A percentile compares a stretch with the other conserved stretches of the same genome.
Evolutionary conservation across 2,888 invertebrate species (phyloP).

Genomic region (Drosophila tanythrix): DNA sequence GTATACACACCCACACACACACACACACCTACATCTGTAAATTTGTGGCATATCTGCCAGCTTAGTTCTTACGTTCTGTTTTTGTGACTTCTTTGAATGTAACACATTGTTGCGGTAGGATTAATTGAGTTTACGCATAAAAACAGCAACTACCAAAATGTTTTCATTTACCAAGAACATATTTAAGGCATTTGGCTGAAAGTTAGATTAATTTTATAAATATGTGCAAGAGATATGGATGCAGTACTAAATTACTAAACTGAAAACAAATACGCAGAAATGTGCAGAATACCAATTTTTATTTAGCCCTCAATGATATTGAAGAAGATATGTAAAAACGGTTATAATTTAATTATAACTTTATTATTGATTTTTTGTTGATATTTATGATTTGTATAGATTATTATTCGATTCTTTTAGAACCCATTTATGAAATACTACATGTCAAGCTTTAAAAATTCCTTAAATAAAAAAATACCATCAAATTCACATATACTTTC

Average conservation of each 20-base stretch:
- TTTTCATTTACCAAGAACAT: neutral
- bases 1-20: conserved; percentile 4
- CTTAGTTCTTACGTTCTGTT: conserved; percentile 24
- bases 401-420: neutral
- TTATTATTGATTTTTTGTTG: too few relatives aligned
- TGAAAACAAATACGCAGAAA: neutral
- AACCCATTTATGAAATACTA: neutral
- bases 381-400: neutral
- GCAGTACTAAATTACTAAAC: neutral
- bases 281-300: neutral
- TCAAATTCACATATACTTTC: neutral
- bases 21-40: neutral
- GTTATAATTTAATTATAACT: neutral
- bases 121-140: conserved; percentile 27
- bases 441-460: neutral
- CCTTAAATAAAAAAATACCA: neutral
- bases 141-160: conserved; percentile 3
- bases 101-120: conserved; percentile 25
- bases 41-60: conserved; percentile 8
- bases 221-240: neutral
- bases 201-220: neutral
- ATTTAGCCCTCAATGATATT: neutral
- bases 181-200: neutral
- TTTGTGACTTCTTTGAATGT: conserved; percentile 38
- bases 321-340: neutral